Evolutionary conservation across 35 echinoderm and acorn worm species (phyloP), one percentile per base, ranked within the genome.

Genomic region (Patiria miniata): DNA sequence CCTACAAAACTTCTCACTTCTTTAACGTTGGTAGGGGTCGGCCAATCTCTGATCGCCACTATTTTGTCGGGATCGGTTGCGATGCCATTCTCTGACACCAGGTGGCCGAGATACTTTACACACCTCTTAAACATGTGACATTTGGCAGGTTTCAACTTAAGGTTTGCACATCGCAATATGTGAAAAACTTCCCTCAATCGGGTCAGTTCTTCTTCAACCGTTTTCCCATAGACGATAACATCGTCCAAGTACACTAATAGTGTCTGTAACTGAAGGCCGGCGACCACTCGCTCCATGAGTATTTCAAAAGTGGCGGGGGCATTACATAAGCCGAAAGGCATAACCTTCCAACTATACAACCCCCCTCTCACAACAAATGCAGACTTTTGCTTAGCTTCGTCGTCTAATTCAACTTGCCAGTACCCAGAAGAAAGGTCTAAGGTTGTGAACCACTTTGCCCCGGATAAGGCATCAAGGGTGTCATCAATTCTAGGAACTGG

Each of bases 61-160:
- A 59, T 39, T 23, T 83, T 61, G 5, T 81, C 39, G 9, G 80
- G 88, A 26, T 90, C 81, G 12, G 65, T 90, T 50, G 68, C 52
- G 6, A 85, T 30, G 3, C 88, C 88, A 37, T 84, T 40, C 36
- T 84, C 51, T 3, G 61, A 79, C 7, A 93, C 76, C 0, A 93
- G 65, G 83, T 89, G 91, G 1, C 81, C 86, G 12, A 93, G 50
- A 44, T 93, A 93, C 33, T 89, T 93, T 1, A 93, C 91, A 8
- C 30, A 8, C 39, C 37, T 61, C n/a, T 36, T 32, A 39, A 81
- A 85, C 2, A 93, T 51, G 15, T 88, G 54, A 37, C 91, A 93
- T 40, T 93, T 93, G 14, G 50, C 52, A 14, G 91, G 91, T 53
- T 79, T 61, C 23, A 93, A 0, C 55, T 93, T 93, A 14, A 93